Base-by-base conservation (phyloP, 2,797 vertebrate genomes). In the Ctenopoma multispine region DNA sequence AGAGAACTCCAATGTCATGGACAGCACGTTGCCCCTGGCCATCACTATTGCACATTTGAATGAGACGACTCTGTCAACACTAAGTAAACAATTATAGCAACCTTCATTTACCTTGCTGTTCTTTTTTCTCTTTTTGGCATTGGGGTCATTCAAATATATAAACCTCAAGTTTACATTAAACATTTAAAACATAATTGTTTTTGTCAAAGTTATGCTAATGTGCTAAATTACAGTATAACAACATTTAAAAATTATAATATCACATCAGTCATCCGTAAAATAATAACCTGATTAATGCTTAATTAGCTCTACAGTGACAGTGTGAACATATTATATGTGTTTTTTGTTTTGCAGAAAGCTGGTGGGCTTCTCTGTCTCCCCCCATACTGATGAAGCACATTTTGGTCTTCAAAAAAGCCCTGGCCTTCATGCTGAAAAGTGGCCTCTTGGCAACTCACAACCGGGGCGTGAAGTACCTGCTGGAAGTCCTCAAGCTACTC, bases 401-500 rank as follows among this genome's bases (percentile, higher is more conserved):
- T 74, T 3, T 66, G 57, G 86, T 87, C 81, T 95, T 93, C 78
- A 94, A 66, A 66, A 80, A 86, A 0, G 90, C 92, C 4, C 58
- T 95, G 38, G 31, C 46, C 43, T 92, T 92, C 74, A 73, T 92
- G 68, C 66, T 94, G 2, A 88, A 4, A 55, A 83, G 75, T 13
- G 38, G 31, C 4, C 84, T 92, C 41, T n/a, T 89, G 48, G 0
- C 0, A 7, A 81, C 75, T 34, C 86, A 85, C 78, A 82, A 60
- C 63, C 82, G 55, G 4, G 74, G 63, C 38, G 69, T 93, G 65
- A 92, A 43, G 81, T 75, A 56, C 27, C 23, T 92, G 58, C 74
- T 93, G 73, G 47, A 91, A 11, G 79, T 29, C 50, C 91, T 95
- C 55, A 92, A 93, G 78, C 77, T 89, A 0, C 87, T 95, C 43